phyloP scores from a whole-genome alignment of 2,888 invertebrate species.

The Oegoconia quadripuncta region DNA sequence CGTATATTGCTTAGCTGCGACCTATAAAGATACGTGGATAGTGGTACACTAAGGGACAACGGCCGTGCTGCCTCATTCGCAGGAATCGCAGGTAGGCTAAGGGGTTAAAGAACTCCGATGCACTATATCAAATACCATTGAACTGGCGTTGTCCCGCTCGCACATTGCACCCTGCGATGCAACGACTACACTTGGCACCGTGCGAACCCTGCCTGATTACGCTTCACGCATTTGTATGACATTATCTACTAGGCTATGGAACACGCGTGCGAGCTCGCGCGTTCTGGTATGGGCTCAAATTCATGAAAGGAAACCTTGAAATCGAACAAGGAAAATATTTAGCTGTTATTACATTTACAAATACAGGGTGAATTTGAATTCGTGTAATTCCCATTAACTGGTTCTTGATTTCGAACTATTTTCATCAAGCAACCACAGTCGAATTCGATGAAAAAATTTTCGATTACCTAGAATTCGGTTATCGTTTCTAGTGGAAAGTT shows the following conservation, averaged over 20 bases:
- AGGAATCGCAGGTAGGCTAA: conserved; percentile 78
- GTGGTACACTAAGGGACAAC: conserved; percentile 74
- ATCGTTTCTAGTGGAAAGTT: too few relatives aligned
- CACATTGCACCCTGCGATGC: conserved; percentile 59
- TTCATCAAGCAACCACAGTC: too few relatives aligned
- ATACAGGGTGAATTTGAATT: too few relatives aligned
- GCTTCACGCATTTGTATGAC: conserved; percentile 72
- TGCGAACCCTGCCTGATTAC: conserved; percentile 76
- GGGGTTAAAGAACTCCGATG: conserved; percentile 78
- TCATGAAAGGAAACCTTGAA: neutral
- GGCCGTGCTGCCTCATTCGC: conserved; percentile 77
- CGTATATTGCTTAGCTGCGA: conserved; percentile 58
- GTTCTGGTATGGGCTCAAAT: neutral
- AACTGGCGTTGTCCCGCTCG: conserved; percentile 66
- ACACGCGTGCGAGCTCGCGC: conserved; percentile 31
- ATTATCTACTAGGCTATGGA: conserved; percentile 58
- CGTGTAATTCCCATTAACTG: too few relatives aligned
- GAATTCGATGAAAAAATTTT: too few relatives aligned
- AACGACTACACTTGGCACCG: conserved; percentile 60
- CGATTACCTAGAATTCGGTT: too few relatives aligned
- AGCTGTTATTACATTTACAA: neutral
- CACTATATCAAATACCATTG: conserved; percentile 80
- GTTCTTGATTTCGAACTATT: too few relatives aligned
- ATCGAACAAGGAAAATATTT: neutral
- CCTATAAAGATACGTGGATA: conserved; percentile 75